phyloP scores from a whole-genome alignment of 2,888 invertebrate species.

The Hyposoter dolosus region DNA sequence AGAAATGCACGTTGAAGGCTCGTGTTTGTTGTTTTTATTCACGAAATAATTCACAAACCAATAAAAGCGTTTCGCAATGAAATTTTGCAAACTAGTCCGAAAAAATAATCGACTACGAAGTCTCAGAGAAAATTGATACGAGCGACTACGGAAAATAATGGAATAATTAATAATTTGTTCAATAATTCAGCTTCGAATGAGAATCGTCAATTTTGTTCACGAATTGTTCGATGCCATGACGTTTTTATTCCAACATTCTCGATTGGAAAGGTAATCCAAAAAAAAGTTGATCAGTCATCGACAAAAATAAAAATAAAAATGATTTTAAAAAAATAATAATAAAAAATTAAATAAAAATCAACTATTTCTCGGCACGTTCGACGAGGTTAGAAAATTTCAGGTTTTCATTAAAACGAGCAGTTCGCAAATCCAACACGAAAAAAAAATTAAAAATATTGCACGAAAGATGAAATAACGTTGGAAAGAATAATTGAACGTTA shows the following conservation, averaged over 20 bases:
- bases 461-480: background rate
- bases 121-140: slow-evolving; percentile 32
- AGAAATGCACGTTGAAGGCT: slow-evolving; percentile 2
- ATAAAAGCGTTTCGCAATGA: background rate
- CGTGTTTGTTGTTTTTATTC: background rate
- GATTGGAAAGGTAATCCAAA: background rate
- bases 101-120: slow-evolving; percentile 10
- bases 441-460: background rate
- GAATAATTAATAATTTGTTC: too few relatives aligned
- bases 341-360: too few relatives aligned
- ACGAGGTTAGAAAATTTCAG: background rate
- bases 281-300: background rate
- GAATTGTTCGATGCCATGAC: background rate
- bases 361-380: too few relatives aligned
- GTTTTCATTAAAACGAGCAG: background rate
- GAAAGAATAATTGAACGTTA: slow-evolving; percentile 50
- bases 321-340: too few relatives aligned
- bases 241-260: background rate
- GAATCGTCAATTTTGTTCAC: too few relatives aligned
- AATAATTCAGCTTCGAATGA: too few relatives aligned
- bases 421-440: background rate
- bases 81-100: background rate
- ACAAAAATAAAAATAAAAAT: too few relatives aligned
- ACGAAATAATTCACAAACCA: background rate
- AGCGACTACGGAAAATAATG: slow-evolving; percentile 3